Conservation (phyloP, 1,140 invertebrate species). For the Listronotus bonariensis region DNA sequence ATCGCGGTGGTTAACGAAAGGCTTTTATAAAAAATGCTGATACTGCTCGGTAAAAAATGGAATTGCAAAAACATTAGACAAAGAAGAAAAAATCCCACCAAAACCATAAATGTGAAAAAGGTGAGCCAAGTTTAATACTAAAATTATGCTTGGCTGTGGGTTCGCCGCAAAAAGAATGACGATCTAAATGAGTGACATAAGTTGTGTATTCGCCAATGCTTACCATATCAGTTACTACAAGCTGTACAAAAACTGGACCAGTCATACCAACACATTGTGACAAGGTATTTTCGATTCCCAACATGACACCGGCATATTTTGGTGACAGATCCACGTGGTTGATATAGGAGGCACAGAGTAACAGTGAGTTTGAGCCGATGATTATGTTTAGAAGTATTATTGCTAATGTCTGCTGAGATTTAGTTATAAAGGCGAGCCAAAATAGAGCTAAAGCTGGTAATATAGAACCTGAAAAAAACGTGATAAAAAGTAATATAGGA, state of each 20-base stretch:
- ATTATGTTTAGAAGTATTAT: conserved; percentile 27
- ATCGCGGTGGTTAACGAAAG: too few relatives aligned
- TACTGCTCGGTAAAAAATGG: too few relatives aligned
- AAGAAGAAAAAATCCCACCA: too few relatives aligned
- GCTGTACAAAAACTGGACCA: conserved; percentile 30
- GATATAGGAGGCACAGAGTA: conserved; percentile 24
- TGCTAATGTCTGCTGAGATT: conserved; percentile 19
- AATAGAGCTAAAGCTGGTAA: conserved; percentile 17
- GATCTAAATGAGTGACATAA: too few relatives aligned
- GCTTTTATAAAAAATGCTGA: neutral
- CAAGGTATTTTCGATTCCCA: conserved; percentile 31
- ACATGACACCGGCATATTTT: conserved; percentile 27
- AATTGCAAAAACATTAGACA: too few relatives aligned
- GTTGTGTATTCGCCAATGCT: too few relatives aligned
- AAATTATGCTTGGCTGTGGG: too few relatives aligned
- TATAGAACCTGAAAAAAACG: conserved; percentile 24
- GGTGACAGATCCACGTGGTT: conserved; percentile 34
- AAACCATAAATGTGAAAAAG: too few relatives aligned
- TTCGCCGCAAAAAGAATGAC: too few relatives aligned
- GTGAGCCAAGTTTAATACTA: too few relatives aligned
- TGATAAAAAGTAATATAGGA: too few relatives aligned
- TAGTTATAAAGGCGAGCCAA: conserved; percentile 24
- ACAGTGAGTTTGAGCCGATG: conserved; percentile 18
- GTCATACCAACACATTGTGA: conserved; percentile 25
- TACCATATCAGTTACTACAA: conserved; percentile 31